A percentile compares a stretch with the other conserved stretches of the same genome.
phyloP scores from a whole-genome alignment of 2,888 invertebrate species.

The Netelia inedita region DNA sequence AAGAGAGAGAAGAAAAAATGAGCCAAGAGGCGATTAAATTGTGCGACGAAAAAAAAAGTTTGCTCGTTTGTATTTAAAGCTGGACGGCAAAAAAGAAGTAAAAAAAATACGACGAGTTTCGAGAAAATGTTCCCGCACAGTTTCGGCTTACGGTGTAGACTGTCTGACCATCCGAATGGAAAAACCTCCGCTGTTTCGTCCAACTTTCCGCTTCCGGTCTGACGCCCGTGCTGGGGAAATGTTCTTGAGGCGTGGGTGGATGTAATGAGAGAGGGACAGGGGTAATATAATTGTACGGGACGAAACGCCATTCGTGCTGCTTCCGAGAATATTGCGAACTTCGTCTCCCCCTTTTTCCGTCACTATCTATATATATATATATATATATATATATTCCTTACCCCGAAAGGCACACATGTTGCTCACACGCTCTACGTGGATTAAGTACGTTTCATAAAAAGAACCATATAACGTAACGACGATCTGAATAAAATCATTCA shows the following conservation, averaged over 20 bases:
- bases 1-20: neutral
- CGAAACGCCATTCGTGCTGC: neutral
- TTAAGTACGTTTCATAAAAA: neutral
- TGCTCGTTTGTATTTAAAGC: no score
- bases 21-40: no score
- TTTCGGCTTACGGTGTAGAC: neutral
- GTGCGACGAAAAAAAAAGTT: no score
- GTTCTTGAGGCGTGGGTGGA: neutral
- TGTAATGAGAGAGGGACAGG: neutral
- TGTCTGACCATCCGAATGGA: neutral
- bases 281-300: neutral
- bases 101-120: neutral
- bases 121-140: neutral
- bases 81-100: neutral
- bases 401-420: neutral
- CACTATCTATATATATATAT: neutral
- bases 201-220: constrained; percentile 21
- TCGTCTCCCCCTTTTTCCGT: neutral
- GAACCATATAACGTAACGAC: neutral
- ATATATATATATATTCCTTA: neutral
- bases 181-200: neutral
- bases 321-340: neutral
- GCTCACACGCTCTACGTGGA: neutral
- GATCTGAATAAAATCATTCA: neutral
- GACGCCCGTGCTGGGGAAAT: neutral